phyloP scores from a whole-genome alignment of 2,113 vertebrate species.

The Eublepharis macularius region DNA sequence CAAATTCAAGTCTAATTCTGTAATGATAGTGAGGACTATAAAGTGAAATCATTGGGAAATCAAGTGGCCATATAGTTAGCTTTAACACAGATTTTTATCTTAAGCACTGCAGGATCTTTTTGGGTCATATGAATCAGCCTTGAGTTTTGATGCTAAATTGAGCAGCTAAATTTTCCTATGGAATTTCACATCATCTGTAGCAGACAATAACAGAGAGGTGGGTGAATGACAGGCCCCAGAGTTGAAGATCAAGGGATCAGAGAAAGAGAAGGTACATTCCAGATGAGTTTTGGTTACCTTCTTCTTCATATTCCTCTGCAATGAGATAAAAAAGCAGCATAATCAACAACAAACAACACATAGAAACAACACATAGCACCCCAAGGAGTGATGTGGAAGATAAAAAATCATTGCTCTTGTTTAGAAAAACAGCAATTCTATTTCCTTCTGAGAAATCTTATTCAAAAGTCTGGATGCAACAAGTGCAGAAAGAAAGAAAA shows the following conservation, averaged over 20 bases:
- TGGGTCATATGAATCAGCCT: not conserved
- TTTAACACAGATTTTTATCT: not conserved
- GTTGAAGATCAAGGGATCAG: slow-evolving; percentile 22
- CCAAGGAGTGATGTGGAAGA: not conserved
- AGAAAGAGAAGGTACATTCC: slow-evolving; percentile 48
- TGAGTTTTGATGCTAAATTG: not conserved
- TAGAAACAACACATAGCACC: not conserved
- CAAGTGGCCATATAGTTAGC: not conserved
- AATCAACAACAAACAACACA: slow-evolving; percentile 44
- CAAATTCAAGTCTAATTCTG: not conserved
- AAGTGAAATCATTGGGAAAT: not conserved
- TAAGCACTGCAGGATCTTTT: not conserved
- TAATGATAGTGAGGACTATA: not conserved
- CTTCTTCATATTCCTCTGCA: slow-evolving; percentile 85
- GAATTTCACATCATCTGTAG: slow-evolving; percentile 56
- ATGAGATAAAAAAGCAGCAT: slow-evolving; percentile 58
- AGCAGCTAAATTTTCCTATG: not conserved
- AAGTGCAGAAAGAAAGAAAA: not conserved
- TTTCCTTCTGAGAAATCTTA: not conserved
- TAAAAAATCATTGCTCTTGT: not conserved
- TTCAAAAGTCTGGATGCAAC: not conserved
- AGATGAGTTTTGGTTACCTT: slow-evolving; percentile 83
- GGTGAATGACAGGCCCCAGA: slow-evolving; percentile 57
- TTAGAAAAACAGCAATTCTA: not conserved
- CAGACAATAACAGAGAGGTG: slow-evolving; percentile 58